Evolutionary conservation across 1,140 invertebrate genomes (phyloP).

Genomic region (Bombus consobrinus): DNA sequence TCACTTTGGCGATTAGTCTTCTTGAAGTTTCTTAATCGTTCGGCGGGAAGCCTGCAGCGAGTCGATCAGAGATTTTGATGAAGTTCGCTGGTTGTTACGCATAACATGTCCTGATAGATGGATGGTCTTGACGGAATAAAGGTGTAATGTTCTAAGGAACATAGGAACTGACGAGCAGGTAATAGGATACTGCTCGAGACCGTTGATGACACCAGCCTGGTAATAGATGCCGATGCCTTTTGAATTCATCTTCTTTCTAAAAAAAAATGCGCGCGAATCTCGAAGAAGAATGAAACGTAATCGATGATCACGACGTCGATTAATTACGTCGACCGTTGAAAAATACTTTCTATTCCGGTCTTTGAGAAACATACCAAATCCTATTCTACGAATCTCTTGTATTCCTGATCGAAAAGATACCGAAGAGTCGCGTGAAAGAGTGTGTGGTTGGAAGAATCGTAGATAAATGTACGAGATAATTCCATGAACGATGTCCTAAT

Average conservation of each 20-base stretch:
- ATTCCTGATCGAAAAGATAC: background rate
- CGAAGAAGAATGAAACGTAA: background rate
- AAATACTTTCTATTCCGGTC: background rate
- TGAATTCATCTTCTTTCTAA: background rate
- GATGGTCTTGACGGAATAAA: constrained; percentile 15
- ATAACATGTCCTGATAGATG: constrained; percentile 20
- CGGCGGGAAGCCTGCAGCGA: background rate
- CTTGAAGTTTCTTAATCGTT: constrained; percentile 32
- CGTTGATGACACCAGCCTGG: background rate
- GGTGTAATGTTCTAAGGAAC: constrained; percentile 24
- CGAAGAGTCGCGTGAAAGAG: background rate
- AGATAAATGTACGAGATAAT: background rate
- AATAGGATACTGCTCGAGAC: constrained; percentile 1
- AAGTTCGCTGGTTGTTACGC: constrained; percentile 18
- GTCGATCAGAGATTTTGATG: constrained; percentile 36
- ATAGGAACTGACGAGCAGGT: constrained; percentile 25
- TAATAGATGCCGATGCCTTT: background rate
- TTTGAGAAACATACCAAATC: background rate
- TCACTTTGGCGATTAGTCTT: constrained; percentile 16
- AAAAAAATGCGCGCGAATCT: background rate
- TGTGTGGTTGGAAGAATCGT: too few species aligned
- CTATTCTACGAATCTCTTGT: background rate
- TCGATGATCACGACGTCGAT: background rate
- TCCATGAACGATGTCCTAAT: background rate
- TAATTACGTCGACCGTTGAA: background rate